Evolutionary conservation across 30 jellyfish, hydroid and myxozoan genomes (phyloP).

Genomic region (Mastigias papua): DNA sequence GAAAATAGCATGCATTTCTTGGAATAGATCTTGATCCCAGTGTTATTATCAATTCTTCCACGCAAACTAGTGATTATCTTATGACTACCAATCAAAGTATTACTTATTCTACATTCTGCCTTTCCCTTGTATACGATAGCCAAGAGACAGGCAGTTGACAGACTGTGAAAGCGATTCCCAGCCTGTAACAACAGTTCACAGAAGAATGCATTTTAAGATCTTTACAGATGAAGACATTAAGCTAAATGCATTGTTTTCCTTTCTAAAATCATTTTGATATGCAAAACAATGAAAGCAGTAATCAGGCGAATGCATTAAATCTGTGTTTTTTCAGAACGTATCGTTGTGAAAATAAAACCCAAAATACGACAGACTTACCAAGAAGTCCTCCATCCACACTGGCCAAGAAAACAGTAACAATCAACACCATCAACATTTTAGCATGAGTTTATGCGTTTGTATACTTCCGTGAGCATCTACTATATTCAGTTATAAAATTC

Average conservation of each 20-base stretch:
- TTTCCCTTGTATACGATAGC: too few relatives aligned
- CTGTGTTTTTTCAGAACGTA: background rate
- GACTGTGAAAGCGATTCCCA: too few relatives aligned
- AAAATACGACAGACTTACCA: background rate
- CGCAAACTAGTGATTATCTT: too few relatives aligned
- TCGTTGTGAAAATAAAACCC: background rate
- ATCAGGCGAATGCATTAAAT: background rate
- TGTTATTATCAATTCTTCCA: too few relatives aligned
- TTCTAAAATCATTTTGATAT: background rate
- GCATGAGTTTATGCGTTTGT: slow-evolving; percentile 2
- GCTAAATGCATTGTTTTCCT: background rate
- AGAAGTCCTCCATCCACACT: background rate
- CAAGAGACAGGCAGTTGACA: too few relatives aligned
- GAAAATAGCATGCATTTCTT: too few relatives aligned
- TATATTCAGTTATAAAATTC: background rate
- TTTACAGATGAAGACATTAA: background rate
- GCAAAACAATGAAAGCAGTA: background rate
- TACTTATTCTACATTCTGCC: too few relatives aligned
- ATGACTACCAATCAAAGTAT: too few relatives aligned
- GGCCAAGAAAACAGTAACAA: background rate
- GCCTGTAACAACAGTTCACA: background rate
- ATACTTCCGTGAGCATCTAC: slow-evolving; percentile 32
- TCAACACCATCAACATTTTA: background rate
- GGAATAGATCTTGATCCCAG: too few relatives aligned
- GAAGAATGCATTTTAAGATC: background rate